Evolutionary conservation across 1,140 invertebrate genomes (phyloP), one percentile per base, ranked within the genome.

Genomic region (Drosophila erecta): DNA sequence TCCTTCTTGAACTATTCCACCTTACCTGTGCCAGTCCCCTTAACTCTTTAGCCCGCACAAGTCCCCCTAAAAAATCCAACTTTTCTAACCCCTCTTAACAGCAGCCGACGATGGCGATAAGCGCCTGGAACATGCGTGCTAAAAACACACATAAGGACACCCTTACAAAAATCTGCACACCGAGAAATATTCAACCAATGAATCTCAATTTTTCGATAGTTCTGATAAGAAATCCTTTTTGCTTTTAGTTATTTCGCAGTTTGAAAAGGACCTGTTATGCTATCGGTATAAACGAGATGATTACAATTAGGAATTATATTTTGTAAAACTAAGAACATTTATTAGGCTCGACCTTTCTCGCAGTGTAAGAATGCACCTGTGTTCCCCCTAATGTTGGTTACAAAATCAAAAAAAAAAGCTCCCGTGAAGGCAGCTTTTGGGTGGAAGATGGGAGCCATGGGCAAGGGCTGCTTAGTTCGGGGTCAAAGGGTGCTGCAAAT

Each of bases 71-170:
- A 51, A 67, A 38, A 22, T 14, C 12, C 7, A 14, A 33, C 27
- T 35, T 40, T n/a, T 46, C 59, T 55, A 71, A 70, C 54, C 62
- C 41, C 59, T 35, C 41, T 65, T 65, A 67, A 49, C 37, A 57
- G 67, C 38, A 67, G 64, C 40, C 67, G 59, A 76, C 64, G 78
- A 71, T 67, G 83, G 78, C 75, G 83, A 79, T 86, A 87, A 86
- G 83, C 83, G 79, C 66, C 60, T 53, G 70, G 75, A 86, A 86
- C 83, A 86, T 86, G 83, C 83, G 83, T 86, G 83, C 83, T 80
- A 83, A 86, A 76, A 69, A 81, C 83, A 79, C 75, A 59, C 62
- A 73, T 43, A 46, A 43, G 62, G 22, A 37, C 24, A 40, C 12
- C 12, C 50, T 17, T 14, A 15, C n/a, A 10, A 15, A 35, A 37